Percentiles rank a stretch among this genome's conserved stretches.
Conservation (phyloP, 2,797 vertebrate species). For the Eulemur coronatus region DNA sequence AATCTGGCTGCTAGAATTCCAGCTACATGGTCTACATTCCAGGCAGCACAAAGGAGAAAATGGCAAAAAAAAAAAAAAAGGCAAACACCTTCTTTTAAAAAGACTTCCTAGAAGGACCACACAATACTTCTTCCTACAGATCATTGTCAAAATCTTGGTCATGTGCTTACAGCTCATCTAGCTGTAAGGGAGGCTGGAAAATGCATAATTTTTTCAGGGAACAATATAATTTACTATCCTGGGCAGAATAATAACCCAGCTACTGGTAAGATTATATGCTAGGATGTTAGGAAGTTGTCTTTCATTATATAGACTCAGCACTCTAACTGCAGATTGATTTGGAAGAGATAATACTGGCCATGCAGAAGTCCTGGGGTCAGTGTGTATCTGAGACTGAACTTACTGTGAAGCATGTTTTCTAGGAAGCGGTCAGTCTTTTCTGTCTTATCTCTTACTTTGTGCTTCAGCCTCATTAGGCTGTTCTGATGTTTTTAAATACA, state of each 20-base stretch:
- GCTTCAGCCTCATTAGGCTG: not conserved
- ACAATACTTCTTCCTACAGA: not conserved
- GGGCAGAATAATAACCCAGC: not conserved
- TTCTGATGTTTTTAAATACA: not conserved
- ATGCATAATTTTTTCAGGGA: not conserved
- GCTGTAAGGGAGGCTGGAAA: not conserved
- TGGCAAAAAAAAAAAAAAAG: not conserved
- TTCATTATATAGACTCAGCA: not conserved
- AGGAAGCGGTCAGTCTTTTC: not conserved
- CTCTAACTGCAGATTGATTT: not conserved
- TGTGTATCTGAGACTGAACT: not conserved
- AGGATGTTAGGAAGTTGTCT: not conserved
- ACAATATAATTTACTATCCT: not conserved
- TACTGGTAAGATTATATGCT: not conserved
- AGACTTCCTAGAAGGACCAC: not conserved
- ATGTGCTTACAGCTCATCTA: not conserved
- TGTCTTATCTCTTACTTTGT: not conserved
- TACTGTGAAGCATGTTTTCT: not conserved
- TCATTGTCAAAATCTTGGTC: not conserved
- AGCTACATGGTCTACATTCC: not conserved
- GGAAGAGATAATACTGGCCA: not conserved
- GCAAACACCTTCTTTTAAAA: not conserved
- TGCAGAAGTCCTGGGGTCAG: not conserved
- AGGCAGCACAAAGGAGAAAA: not conserved
- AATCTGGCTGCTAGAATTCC: not conserved